Percentiles rank a stretch among this genome's conserved stretches.
Conservation (phyloP, 2,888 invertebrate species). For the Stenchaetothrips biformis region DNA sequence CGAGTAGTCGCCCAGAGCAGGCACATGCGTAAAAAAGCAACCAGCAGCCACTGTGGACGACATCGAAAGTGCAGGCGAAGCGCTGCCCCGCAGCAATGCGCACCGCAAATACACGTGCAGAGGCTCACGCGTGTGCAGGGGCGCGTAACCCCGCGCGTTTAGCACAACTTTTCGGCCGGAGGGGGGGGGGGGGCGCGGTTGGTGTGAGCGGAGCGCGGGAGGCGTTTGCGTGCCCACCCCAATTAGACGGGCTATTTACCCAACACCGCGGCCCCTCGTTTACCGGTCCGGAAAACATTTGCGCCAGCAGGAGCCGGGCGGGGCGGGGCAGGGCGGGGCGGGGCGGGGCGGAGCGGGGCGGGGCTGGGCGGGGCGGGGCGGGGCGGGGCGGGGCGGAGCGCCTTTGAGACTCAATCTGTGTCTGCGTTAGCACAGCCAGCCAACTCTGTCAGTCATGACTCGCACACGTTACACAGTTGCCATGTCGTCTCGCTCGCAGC, state of each 20-base stretch:
- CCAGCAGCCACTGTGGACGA: no score
- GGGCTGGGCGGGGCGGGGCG: constrained; percentile 32
- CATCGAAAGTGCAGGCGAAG: no score
- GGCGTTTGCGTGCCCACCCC: not conserved
- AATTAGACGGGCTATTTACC: not conserved
- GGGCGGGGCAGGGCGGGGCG: constrained; percentile 29
- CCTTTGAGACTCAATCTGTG: no score
- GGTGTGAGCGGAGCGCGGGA: not conserved
- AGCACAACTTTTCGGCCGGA: no score
- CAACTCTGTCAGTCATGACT: no score
- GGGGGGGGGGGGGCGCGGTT: not conserved
- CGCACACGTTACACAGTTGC: no score
- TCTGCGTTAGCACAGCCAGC: no score
- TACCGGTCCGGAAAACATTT: constrained; percentile 11
- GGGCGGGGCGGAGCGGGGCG: constrained; percentile 32
- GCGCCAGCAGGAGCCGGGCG: constrained; percentile 24
- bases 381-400: constrained; percentile 32
- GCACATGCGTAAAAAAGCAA: no score
- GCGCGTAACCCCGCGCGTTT: not conserved
- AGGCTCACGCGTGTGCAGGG: not conserved
- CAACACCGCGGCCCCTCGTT: constrained; percentile 6
- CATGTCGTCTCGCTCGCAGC: no score
- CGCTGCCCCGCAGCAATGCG: no score
- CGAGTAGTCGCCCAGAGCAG: no score
- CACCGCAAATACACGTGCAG: no score